Evolutionary conservation across 2,113 vertebrate genomes (phyloP).

Genomic region (Podocnemis expansa): DNA sequence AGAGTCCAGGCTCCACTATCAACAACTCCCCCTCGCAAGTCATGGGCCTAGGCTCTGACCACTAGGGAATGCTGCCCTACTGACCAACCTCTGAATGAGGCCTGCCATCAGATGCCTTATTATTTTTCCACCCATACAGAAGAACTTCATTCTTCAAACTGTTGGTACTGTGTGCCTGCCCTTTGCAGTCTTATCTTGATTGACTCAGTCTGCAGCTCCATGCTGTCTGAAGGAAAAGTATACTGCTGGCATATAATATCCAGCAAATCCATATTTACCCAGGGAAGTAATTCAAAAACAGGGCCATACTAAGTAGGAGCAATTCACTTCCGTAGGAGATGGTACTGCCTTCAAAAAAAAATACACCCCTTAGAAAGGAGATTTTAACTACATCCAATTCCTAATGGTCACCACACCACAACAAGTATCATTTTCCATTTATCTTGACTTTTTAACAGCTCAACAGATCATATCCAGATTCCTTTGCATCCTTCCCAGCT

Average conservation of each 20-base stretch:
- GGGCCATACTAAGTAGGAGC: not conserved
- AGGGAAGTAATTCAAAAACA: not conserved
- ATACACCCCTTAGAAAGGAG: not conserved
- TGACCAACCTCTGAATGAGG: not conserved
- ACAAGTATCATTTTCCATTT: slow-evolving; percentile 42
- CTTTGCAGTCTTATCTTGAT: fast-evolving
- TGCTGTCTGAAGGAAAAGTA: not conserved
- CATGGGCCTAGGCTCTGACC: not conserved
- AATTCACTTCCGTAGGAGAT: not conserved
- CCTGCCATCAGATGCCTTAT: not conserved
- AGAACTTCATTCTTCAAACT: not conserved
- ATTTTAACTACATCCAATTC: not conserved
- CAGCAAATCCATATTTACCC: not conserved
- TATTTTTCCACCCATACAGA: not conserved
- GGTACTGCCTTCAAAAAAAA: slow-evolving; percentile 35
- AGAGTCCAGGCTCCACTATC: not conserved
- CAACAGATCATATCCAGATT: slow-evolving; percentile 56
- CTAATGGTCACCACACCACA: slow-evolving; percentile 40
- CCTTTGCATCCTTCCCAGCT: slow-evolving; percentile 5
- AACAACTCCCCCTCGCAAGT: not conserved
- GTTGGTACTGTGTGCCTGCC: not conserved
- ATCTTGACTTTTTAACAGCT: slow-evolving; percentile 46
- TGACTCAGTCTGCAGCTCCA: not conserved
- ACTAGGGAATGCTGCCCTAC: not conserved
- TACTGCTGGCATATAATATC: not conserved